Conservation (phyloP, 2,113 vertebrate genomes). For the Nothoprocta perdicaria region DNA sequence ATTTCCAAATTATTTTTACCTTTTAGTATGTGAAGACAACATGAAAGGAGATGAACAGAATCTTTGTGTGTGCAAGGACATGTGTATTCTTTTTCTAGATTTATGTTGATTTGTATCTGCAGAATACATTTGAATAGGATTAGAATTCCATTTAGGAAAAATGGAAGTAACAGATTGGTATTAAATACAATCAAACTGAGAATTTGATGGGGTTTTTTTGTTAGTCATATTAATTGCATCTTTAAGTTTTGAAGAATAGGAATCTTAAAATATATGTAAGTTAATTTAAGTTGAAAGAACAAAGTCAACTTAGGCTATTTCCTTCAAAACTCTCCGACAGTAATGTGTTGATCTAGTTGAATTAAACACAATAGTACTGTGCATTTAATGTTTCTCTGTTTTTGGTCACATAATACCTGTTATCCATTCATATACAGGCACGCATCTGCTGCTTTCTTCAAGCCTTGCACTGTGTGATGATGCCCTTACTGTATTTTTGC, state of each 20-base stretch:
- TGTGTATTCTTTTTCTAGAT: background rate
- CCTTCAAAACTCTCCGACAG: background rate
- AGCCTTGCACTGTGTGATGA: background rate
- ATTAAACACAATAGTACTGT: background rate
- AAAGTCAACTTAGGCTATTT: background rate
- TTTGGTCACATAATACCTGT: background rate
- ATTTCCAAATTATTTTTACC: background rate
- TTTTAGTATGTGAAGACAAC: background rate
- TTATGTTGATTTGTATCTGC: background rate
- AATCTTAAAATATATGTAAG: background rate
- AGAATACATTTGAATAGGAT: background rate
- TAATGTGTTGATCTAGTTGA: background rate
- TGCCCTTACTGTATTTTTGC: background rate
- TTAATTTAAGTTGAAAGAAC: background rate
- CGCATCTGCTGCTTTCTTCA: background rate
- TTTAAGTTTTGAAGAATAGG: background rate
- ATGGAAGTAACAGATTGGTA: background rate
- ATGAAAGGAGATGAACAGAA: background rate
- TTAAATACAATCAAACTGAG: background rate
- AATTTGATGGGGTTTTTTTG: background rate
- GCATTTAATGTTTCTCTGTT: background rate
- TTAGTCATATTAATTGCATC: background rate
- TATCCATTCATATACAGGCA: background rate
- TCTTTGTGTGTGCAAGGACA: background rate
- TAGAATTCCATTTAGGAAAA: background rate